Conservation (phyloP, 2,113 vertebrate species). For the Pampusana beccarii region DNA sequence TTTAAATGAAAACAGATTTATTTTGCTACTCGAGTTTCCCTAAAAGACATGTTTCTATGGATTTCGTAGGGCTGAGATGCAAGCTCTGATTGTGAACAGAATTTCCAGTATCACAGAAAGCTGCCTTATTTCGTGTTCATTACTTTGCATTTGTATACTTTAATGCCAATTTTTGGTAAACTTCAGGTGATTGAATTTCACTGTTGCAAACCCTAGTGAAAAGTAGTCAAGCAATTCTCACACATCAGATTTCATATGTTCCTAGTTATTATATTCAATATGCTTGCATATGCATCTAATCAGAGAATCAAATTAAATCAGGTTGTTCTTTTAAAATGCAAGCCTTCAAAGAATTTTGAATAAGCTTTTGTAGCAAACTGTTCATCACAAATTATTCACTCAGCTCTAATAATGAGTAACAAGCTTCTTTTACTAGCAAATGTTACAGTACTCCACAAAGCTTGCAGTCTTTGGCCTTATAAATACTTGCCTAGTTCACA, state of each 20-base stretch:
- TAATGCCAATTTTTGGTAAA: not conserved
- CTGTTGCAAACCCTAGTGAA: not conserved
- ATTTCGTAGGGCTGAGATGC: not conserved
- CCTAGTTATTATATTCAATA: not conserved
- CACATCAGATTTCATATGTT: not conserved
- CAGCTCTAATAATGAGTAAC: not conserved
- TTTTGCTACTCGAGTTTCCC: not conserved
- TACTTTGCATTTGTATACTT: not conserved
- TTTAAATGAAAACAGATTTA: conserved; percentile 20
- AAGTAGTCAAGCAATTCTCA: not conserved
- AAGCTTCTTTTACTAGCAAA: not conserved
- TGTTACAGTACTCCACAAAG: not conserved
- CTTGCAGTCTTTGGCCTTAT: not conserved
- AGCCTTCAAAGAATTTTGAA: not conserved
- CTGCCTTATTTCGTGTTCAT: not conserved
- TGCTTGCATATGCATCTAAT: not conserved
- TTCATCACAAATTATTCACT: not conserved
- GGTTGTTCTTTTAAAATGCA: not conserved
- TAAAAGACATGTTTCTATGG: not conserved
- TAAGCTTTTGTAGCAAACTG: not conserved
- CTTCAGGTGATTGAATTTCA: not conserved
- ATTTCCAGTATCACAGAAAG: not conserved
- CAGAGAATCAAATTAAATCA: not conserved
- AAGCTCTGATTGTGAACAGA: not conserved
- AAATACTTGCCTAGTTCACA: not conserved